phyloP scores from a whole-genome alignment of 2,888 invertebrate species.

The Pimpla rufipes region DNA sequence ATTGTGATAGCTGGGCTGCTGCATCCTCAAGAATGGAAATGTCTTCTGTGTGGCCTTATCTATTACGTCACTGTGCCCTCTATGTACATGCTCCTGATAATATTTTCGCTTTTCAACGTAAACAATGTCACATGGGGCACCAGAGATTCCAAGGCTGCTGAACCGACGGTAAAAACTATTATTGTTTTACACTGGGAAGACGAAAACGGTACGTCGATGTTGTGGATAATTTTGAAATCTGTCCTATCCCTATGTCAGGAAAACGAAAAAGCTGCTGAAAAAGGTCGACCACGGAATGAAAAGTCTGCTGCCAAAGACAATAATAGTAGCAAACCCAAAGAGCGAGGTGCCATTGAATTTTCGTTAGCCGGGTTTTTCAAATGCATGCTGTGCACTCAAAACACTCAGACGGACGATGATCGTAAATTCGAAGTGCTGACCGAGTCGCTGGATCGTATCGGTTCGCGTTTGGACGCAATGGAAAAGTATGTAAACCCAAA shows the following conservation, averaged over 20 bases:
- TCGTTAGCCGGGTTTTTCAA: conserved; percentile 87
- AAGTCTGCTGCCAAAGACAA: conserved; percentile 4
- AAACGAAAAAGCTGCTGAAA: neutral
- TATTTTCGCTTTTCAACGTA: conserved; percentile 96
- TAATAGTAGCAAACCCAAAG: conserved; percentile 75
- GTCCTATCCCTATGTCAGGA: neutral
- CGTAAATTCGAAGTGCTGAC: conserved; percentile 84
- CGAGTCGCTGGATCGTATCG: conserved; percentile 84
- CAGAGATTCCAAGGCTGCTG: conserved; percentile 88
- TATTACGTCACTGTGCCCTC: conserved; percentile 97
- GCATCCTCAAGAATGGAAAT: conserved; percentile 93
- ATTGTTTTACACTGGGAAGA: neutral
- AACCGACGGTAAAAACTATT: neutral
- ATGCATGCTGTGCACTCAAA: conserved; percentile 86
- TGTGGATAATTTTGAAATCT: neutral
- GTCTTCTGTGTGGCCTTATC: conserved; percentile 91
- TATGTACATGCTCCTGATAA: conserved; percentile 96
- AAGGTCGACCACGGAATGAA: neutral
- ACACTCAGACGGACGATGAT: conserved; percentile 84
- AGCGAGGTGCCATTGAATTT: conserved; percentile 86
- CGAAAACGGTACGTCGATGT: neutral
- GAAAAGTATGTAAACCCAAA: conserved; percentile 81
- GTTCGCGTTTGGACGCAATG: conserved; percentile 84
- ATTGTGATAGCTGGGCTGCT: conserved; percentile 87
- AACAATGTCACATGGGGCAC: conserved; percentile 98